Percentiles rank a stretch among this genome's conserved stretches.
Evolutionary conservation across 35 echinoderm and acorn worm genomes (phyloP).

Genomic region (Apostichopus parvimensis): DNA sequence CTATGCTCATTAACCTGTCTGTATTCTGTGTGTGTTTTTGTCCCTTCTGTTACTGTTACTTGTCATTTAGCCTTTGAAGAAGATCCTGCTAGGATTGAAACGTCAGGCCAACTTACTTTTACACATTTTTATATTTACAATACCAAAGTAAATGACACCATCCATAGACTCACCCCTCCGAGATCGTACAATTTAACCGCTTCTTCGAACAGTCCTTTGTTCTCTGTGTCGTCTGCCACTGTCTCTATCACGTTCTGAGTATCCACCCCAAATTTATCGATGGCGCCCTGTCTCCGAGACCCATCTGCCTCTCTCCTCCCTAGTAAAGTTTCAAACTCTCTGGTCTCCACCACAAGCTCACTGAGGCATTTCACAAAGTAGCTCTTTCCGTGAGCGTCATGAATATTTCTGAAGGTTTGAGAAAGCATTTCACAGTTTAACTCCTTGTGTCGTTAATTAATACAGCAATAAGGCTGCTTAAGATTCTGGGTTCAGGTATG

Average conservation of each 20-base stretch:
- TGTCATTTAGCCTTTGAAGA: no score
- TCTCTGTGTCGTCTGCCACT: conserved; percentile 92
- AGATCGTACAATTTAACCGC: conserved; percentile 96
- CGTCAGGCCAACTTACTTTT: no score
- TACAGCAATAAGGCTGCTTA: no score
- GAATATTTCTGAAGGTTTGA: conserved; percentile 63
- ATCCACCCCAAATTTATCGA: conserved; percentile 93
- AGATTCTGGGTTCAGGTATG: no score
- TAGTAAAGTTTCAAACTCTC: conserved; percentile 95
- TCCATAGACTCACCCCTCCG: conserved; percentile 67
- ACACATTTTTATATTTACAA: no score
- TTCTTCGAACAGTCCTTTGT: conserved; percentile 98
- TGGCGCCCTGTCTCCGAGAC: conserved; percentile 73
- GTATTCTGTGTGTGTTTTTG: no score
- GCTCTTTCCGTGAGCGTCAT: conserved; percentile 75
- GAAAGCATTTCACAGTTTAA: not conserved
- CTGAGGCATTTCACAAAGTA: conserved; percentile 91
- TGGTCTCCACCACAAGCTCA: conserved; percentile 91
- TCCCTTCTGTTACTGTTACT: no score
- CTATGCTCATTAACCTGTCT: no score
- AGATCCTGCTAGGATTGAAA: no score
- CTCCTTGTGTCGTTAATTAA: no score
- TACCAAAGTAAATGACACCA: no score
- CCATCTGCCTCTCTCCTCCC: conserved; percentile 79
- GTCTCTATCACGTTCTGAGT: conserved; percentile 91